Evolutionary conservation across 1,140 invertebrate species (phyloP), one percentile per base, ranked within the genome.

Genomic region (Hesperophylax magnus): DNA sequence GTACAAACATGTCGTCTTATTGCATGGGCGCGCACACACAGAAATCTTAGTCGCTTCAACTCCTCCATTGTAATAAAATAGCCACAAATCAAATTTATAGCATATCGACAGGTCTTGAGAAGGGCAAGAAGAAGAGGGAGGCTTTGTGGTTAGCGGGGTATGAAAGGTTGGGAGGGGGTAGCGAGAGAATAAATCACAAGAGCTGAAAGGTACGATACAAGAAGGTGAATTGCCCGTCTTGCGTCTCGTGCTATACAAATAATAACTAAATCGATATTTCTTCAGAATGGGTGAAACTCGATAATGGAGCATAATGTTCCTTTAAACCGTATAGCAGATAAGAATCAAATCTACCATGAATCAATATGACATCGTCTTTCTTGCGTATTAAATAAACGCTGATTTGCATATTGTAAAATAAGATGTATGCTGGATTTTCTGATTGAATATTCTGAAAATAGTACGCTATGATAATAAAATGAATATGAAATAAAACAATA

Each of bases 41-140:
- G 39, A 47, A 39, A 20, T 47, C 39, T 18, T 47, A n/a, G 31
- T 52, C 39, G 34, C n/a, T 20, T 22, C 61, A 47, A 58, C 80
- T 80, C 78, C 77, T 82, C 78, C 74, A 77, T 77, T 71, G 71
- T 79, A 78, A 83, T 83, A 79, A 81, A 83, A 83, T 67, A 31
- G 76, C 69, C 76, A 83, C 82, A 83, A 83, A 83, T 83, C 82
- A 83, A 65, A 81, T 83, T 83, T 83, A 83, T 80, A 54, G 81
- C 81, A 67, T 82, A 82, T 82, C 81, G 81, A 82, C 78, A 67
- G 78, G 53, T 71, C 31, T 18, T 4, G 31, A 15, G 24, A 22
- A 27, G 24, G 71, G 39, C 9, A 47, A 47, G 39, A 11, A 47
- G 39, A 14, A 14, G 39, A 11, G 39, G 11, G 39, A 14, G 39